Evolutionary conservation across 2,888 invertebrate genomes (phyloP).

Genomic region (Drosophila cognata): DNA sequence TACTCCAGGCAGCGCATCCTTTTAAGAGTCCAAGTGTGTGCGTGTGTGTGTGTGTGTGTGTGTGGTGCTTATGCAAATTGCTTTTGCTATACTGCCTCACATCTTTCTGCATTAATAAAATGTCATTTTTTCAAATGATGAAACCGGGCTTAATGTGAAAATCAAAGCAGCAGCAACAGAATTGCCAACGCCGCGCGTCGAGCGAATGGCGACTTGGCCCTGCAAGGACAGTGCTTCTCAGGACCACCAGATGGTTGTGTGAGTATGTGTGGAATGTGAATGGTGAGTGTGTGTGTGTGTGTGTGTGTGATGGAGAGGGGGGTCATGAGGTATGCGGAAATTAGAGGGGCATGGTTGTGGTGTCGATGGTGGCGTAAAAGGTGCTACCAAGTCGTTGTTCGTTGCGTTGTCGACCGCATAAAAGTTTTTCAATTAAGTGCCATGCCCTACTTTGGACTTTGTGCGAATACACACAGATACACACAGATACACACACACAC

Average conservation of each 20-base stretch:
- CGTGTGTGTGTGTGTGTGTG: constrained; percentile 5
- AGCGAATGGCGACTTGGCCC: constrained; percentile 21
- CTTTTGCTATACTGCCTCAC: constrained; percentile 17
- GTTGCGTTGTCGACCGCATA: constrained; percentile 69
- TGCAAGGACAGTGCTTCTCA: constrained; percentile 37
- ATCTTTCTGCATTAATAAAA: constrained; percentile 29
- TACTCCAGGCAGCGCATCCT: constrained; percentile 2
- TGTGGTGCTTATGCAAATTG: constrained; percentile 45
- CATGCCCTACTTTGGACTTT: constrained; percentile 70
- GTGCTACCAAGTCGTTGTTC: constrained; percentile 37
- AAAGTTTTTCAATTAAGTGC: constrained; percentile 74
- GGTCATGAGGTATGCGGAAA: neutral
- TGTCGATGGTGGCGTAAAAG: constrained; percentile 27
- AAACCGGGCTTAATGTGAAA: constrained; percentile 49
- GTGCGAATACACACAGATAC: constrained; percentile 29
- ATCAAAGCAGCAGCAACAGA: constrained; percentile 45
- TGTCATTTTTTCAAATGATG: constrained; percentile 55
- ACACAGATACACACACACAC: constrained; percentile 17
- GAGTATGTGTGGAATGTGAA: constrained; percentile 3
- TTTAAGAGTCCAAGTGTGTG: neutral
- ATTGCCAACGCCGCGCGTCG: constrained; percentile 27
- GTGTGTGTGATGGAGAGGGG: neutral
- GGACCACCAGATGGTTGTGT: constrained; percentile 43
- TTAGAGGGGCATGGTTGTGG: constrained; percentile 7
- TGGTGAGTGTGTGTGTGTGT: neutral